Evolutionary conservation across 2,797 vertebrate genomes (phyloP).

Genomic region (Mycteria americana): DNA sequence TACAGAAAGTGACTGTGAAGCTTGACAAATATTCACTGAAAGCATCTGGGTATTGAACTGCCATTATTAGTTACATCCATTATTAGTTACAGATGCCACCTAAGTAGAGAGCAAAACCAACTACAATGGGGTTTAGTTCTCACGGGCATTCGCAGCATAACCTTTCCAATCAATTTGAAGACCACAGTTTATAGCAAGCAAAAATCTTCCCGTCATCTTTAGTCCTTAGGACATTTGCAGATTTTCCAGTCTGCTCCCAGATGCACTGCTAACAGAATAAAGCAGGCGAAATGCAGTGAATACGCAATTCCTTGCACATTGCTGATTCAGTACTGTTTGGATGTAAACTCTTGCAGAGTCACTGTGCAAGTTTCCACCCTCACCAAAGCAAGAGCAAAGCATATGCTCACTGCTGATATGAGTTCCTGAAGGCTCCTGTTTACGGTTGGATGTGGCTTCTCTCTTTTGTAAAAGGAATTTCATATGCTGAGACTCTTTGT

Average conservation of each 20-base stretch:
- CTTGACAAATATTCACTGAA: background rate
- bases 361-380: conserved; percentile 49
- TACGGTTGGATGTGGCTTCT: conserved; percentile 58
- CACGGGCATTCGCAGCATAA: background rate
- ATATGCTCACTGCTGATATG: background rate
- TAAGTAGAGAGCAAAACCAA: background rate
- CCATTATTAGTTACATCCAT: background rate
- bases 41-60: background rate
- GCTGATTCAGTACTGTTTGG: background rate
- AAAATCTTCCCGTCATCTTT: background rate
- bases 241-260: background rate
- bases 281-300: background rate
- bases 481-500: conserved; percentile 79
- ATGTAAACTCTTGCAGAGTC: background rate
- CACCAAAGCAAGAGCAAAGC: conserved; percentile 1
- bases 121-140: background rate
- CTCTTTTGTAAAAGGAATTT: conserved; percentile 81
- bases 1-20: background rate
- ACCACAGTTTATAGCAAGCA: background rate
- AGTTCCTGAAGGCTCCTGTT: conserved; percentile 7
- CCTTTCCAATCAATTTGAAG: background rate
- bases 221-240: background rate
- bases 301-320: background rate
- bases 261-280: background rate
- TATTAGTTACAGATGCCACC: background rate